Evolutionary conservation across 2,113 vertebrate species (phyloP).

Genomic region (Desmodus rotundus): DNA sequence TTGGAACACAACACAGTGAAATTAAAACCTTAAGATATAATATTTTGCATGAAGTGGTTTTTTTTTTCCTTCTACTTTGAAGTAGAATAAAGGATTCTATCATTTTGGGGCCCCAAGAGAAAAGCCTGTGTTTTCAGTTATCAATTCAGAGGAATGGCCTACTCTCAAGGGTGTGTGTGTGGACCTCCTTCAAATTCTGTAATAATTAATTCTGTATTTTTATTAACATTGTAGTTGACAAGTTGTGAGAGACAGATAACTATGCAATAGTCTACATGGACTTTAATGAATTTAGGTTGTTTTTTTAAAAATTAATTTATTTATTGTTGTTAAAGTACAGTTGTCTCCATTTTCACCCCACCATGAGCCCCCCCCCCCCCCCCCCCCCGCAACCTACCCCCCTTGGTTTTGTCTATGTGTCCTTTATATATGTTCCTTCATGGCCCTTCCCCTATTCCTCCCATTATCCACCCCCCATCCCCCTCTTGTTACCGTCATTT

Average conservation of each 20-base stretch:
- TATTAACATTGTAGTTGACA: background rate
- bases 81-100: constrained; percentile 2
- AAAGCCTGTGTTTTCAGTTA: background rate
- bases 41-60: background rate
- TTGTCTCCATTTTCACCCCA: too few species aligned
- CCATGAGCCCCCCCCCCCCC: too few species aligned
- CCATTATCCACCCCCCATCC: too few species aligned
- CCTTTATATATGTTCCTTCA: too few species aligned
- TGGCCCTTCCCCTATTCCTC: too few species aligned
- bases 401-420: too few species aligned
- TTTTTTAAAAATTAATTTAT: background rate
- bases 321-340: too few species aligned
- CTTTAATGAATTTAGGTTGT: constrained; percentile 2
- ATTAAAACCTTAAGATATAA: constrained; percentile 22
- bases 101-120: background rate
- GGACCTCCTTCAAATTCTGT: background rate
- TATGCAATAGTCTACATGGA: background rate
- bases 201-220: constrained; percentile 12
- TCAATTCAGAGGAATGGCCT: background rate
- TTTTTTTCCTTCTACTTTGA: background rate
- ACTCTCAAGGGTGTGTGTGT: background rate
- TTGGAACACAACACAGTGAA: constrained; percentile 23
- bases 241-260: background rate
- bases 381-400: too few species aligned
- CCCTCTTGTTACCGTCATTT: too few species aligned